A percentile compares a stretch with the other conserved stretches of the same genome.
Evolutionary conservation across 2,113 vertebrate species (phyloP).

Genomic region (Picathartes gymnocephalus): DNA sequence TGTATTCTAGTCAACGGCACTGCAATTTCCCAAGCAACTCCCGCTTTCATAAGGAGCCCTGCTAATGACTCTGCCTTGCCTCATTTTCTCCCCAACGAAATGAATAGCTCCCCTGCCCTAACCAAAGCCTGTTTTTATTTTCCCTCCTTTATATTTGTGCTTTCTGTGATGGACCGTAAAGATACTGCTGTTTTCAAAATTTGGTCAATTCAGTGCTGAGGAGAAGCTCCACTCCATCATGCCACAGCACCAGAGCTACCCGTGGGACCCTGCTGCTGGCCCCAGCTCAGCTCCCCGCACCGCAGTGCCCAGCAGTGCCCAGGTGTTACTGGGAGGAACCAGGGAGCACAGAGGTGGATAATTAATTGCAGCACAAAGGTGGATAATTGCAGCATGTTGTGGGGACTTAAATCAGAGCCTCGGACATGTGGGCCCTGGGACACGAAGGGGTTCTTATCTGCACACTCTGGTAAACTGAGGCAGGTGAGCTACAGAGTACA

Average conservation of each 20-base stretch:
- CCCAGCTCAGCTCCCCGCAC: neutral
- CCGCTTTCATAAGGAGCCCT: conserved; percentile 39
- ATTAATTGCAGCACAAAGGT: neutral
- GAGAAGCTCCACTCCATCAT: neutral
- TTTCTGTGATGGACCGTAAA: neutral
- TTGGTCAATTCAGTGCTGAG: neutral
- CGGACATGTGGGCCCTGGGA: fast-evolving
- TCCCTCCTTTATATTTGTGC: conserved; percentile 1
- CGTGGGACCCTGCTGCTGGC: neutral
- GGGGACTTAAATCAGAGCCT: neutral
- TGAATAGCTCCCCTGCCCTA: conserved; percentile 19
- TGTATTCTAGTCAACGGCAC: conserved; percentile 60
- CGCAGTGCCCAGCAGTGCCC: neutral
- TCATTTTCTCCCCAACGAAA: conserved; percentile 55
- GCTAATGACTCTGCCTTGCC: conserved; percentile 51
- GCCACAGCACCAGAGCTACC: neutral
- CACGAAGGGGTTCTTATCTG: neutral
- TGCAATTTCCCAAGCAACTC: conserved; percentile 64
- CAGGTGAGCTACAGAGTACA: neutral
- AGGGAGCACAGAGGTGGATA: neutral
- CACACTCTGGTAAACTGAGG: neutral
- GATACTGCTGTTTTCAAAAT: neutral
- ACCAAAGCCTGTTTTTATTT: conserved; percentile 54
- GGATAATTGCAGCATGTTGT: neutral
- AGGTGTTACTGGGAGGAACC: neutral